Evolutionary conservation across 2,888 invertebrate genomes (phyloP), one percentile per base, ranked within the genome.

Genomic region (Cheilosia grossa): DNA sequence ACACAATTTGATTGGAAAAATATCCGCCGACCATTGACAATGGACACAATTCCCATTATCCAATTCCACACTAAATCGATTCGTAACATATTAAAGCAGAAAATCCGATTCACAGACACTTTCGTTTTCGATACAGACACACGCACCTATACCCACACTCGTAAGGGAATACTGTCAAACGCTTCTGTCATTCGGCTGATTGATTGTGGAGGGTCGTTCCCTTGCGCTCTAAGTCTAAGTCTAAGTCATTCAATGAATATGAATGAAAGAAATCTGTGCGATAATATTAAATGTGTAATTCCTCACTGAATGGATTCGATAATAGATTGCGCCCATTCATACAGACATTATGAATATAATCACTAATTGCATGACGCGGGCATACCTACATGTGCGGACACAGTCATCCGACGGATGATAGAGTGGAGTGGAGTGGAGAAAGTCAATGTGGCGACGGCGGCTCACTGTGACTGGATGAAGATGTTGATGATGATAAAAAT

Each of bases 361-460:
- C 59, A 51, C 70, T 72, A 72, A 72, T 72, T 72, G 70, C 70
- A 42, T 51, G 70, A 58, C 70, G 49, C 49, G 37, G 58, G 58
- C 53, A 49, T 27, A 6, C 27, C 27, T 27, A 27, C 6, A 40
- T 24, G 7, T 72, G 70, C 40, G 40, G 59, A 58, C 58, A 58
- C 15, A 69, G 21, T 47, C 49, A 40, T 49, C 24, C n/a, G 53
- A 21, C 15, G 59, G 51, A 59, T 17, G 33, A 6, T 27, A 17
- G 17, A 13, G 6, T 21, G 24, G 42, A 13, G 6, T 21, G 24
- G 42, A 53, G 42, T 73, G 61, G 73, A 54, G 73, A 73, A 73
- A 73, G 73, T 73, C 58, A 56, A 56, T 33, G 49, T 33, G 4
- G 44, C 19, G 37, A 2, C 30, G 30, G 30, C 19, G 13, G 19